Percentiles rank a stretch among this genome's conserved stretches.
Conservation (phyloP, 2,888 invertebrate genomes). For the Taphrorychus bicolor region DNA sequence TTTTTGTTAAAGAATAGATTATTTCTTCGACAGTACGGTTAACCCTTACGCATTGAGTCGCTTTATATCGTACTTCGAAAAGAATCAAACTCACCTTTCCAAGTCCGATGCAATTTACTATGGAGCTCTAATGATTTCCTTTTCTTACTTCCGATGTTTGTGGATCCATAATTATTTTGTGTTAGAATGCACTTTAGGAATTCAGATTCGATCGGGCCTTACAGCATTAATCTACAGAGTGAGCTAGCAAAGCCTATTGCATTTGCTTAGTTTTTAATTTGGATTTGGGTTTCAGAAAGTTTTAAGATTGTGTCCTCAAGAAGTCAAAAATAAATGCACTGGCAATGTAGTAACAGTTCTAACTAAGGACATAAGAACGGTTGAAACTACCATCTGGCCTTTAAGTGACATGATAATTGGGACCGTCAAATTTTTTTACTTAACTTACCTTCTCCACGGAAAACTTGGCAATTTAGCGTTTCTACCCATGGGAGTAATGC, state of each 20-base stretch:
- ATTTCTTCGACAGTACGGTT: constrained; percentile 22
- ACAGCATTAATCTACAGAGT: constrained; percentile 32
- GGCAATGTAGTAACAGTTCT: constrained; percentile 83
- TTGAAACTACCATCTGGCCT: constrained; percentile 86
- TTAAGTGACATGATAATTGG: constrained; percentile 93
- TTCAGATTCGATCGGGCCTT: constrained; percentile 22
- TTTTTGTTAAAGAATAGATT: too few relatives aligned
- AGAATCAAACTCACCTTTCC: constrained; percentile 20
- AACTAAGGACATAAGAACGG: constrained; percentile 90
- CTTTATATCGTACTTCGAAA: constrained; percentile 28
- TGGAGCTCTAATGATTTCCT: constrained; percentile 69
- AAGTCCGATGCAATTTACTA: constrained; percentile 68
- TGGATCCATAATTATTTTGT: constrained; percentile 71
- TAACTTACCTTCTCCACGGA: constrained; percentile 77
- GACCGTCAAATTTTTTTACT: constrained; percentile 80
- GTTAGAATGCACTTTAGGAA: constrained; percentile 25
- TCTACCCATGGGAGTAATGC: constrained; percentile 63
- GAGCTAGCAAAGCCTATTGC: too few relatives aligned
- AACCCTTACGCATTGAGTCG: constrained; percentile 27
- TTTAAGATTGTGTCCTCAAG: constrained; percentile 56
- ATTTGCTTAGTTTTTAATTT: too few relatives aligned
- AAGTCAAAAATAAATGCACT: constrained; percentile 73
- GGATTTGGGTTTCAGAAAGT: constrained; percentile 75
- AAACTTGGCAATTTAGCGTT: constrained; percentile 63
- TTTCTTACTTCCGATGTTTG: constrained; percentile 64